These are phyloP conservation scores for Paramuricea clavata DNA, from an alignment of 92 coral and sea anemone genomes.

Conservation along the genomic window DNA sequence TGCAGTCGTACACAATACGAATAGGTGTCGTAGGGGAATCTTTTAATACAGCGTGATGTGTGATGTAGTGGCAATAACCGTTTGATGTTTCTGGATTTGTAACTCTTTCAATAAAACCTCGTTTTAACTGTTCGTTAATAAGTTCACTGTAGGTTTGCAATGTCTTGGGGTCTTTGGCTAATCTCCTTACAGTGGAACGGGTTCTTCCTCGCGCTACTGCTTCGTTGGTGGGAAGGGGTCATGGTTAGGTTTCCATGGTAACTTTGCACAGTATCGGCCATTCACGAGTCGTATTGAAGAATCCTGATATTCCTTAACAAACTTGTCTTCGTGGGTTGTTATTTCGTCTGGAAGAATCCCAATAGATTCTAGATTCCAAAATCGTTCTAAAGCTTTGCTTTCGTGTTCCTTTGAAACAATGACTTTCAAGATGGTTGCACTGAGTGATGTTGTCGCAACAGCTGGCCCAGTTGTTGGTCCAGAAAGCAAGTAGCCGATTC, in stretches of 20 bases:
- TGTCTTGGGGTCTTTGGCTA: slow-evolving; percentile 32
- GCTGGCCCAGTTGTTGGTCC: not conserved
- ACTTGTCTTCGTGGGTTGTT: not conserved
- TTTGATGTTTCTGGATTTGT: not conserved
- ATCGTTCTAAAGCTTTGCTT: slow-evolving; percentile 38
- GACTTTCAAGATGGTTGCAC: slow-evolving; percentile 12
- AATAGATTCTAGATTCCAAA: slow-evolving; percentile 54
- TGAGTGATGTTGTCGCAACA: not conserved
- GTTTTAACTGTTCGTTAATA: slow-evolving; percentile 38
- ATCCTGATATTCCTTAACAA: slow-evolving; percentile 32
- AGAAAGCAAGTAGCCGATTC: slow-evolving; percentile 47
- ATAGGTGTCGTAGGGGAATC: slow-evolving; percentile 67
- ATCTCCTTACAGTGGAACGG: slow-evolving; percentile 44
- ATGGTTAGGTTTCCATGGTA: slow-evolving; percentile 38
- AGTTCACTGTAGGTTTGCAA: slow-evolving; percentile 41
- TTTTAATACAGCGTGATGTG: slow-evolving; percentile 69
- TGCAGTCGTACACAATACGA: slow-evolving; percentile 65
- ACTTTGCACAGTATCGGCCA: slow-evolving; percentile 24
- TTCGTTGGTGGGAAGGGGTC: slow-evolving; percentile 31
- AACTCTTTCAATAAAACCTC: slow-evolving; percentile 9
- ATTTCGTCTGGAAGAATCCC: slow-evolving; percentile 8
- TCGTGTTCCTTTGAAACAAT: slow-evolving; percentile 33
- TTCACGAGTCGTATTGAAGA: slow-evolving; percentile 31
- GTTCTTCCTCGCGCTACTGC: slow-evolving; percentile 48
- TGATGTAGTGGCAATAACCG: slow-evolving; percentile 59